Evolutionary conservation across 2,888 invertebrate genomes (phyloP).

Genomic region (Junonia oenone): DNA sequence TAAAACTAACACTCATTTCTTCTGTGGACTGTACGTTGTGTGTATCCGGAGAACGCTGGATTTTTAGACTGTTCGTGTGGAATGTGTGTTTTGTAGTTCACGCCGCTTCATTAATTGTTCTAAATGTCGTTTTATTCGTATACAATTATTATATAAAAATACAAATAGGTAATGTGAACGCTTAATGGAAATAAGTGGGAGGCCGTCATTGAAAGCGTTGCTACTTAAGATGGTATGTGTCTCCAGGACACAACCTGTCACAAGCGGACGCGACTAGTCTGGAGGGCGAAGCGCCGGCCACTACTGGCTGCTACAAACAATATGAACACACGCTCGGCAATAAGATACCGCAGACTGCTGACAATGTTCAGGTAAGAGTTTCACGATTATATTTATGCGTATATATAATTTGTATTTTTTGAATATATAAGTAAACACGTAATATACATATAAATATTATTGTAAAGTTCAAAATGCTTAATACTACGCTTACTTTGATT

Average conservation of each 20-base stretch:
- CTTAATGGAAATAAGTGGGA: conserved; percentile 43
- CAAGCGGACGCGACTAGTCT: conserved; percentile 92
- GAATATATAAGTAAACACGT: background rate
- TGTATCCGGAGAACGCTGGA: conserved; percentile 75
- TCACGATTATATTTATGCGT: no score
- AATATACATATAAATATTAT: background rate
- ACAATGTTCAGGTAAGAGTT: conserved; percentile 64
- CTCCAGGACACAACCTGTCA: conserved; percentile 93
- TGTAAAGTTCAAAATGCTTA: background rate
- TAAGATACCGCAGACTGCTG: conserved; percentile 59
- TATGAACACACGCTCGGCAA: conserved; percentile 83
- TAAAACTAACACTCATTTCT: conserved; percentile 64
- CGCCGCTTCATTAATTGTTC: conserved; percentile 57
- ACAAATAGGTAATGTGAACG: conserved; percentile 41
- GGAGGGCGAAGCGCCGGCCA: conserved; percentile 87
- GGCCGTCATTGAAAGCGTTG: conserved; percentile 54
- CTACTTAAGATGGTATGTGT: conserved; percentile 75
- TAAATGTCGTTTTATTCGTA: conserved; percentile 46
- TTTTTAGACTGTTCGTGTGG: conserved; percentile 69
- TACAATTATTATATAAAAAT: conserved; percentile 31
- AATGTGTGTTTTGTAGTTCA: conserved; percentile 76
- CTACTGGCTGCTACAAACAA: conserved; percentile 87
- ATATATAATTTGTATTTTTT: no score
- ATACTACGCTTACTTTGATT: background rate
- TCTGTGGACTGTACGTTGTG: conserved; percentile 69